Evolutionary conservation across 2,113 vertebrate species (phyloP).

Genomic region (Garra rufa): DNA sequence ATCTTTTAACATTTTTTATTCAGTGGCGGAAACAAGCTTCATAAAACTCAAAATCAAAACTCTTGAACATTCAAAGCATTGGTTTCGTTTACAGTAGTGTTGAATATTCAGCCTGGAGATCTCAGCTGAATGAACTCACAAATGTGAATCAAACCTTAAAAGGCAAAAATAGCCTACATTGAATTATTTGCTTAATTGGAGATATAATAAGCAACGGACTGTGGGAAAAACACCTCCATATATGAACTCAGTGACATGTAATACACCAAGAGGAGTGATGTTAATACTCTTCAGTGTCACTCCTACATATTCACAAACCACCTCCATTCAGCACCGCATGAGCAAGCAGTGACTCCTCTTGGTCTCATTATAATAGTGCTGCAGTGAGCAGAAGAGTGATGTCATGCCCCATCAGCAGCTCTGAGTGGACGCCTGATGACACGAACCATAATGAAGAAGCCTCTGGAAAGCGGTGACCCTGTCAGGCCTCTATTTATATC

Average conservation of each 20-base stretch:
- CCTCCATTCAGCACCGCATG: not conserved
- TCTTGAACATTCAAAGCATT: not conserved
- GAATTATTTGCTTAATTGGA: not conserved
- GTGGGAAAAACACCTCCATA: not conserved
- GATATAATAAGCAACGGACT: not conserved
- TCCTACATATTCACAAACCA: constrained; percentile 23
- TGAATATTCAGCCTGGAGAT: not conserved
- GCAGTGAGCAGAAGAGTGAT: not conserved
- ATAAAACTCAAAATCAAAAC: too few relatives aligned
- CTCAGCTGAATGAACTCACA: not conserved
- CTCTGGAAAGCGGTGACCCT: constrained; percentile 17
- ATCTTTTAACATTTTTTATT: too few relatives aligned
- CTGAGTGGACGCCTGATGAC: not conserved
- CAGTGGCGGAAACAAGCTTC: too few relatives aligned
- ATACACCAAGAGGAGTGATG: not conserved
- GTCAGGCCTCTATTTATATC: constrained; percentile 16
- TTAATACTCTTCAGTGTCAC: not conserved
- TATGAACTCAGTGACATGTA: not conserved
- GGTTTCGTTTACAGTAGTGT: not conserved
- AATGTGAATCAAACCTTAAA: not conserved
- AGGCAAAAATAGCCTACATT: not conserved
- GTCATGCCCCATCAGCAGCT: not conserved
- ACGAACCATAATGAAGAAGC: not conserved
- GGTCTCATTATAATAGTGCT: not conserved
- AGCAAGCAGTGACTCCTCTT: not conserved